Evolutionary conservation across 2,113 vertebrate genomes (phyloP).

Genomic region (Vulpes vulpes): DNA sequence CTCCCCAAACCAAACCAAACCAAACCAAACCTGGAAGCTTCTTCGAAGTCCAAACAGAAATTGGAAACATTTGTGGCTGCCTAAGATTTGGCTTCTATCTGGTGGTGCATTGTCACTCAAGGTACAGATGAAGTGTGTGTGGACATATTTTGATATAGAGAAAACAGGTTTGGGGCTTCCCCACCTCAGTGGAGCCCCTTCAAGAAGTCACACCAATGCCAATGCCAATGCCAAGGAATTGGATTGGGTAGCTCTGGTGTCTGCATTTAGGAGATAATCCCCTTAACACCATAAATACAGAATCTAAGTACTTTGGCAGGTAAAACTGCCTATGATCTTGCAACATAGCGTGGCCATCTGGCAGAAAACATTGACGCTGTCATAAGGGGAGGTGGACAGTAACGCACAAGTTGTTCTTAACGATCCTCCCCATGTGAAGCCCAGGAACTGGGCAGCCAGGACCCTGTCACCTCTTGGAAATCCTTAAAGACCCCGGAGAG

Average conservation of each 20-base stretch:
- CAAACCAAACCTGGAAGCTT: background rate
- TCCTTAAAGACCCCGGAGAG: background rate
- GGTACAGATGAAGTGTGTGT: background rate
- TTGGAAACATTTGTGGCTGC: background rate
- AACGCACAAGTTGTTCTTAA: background rate
- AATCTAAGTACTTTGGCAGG: slow-evolving; percentile 80
- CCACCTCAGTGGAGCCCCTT: background rate
- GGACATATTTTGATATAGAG: background rate
- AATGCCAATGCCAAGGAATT: background rate
- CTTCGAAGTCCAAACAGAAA: background rate
- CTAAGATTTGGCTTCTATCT: background rate
- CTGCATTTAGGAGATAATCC: slow-evolving; percentile 80
- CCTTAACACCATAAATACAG: slow-evolving; percentile 77
- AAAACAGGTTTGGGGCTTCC: background rate
- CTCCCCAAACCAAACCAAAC: background rate
- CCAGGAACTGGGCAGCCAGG: slow-evolving; percentile 13
- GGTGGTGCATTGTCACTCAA: background rate
- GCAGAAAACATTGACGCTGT: slow-evolving; percentile 59
- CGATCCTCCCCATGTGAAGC: background rate
- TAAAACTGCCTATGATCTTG: slow-evolving; percentile 77
- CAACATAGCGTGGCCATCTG: slow-evolving; percentile 79
- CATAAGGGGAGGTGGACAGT: slow-evolving; percentile 49
- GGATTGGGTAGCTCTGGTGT: background rate
- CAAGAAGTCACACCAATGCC: background rate
- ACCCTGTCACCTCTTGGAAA: background rate